phyloP scores from a whole-genome alignment of 2,113 vertebrate species.

The Urocolius indicus region DNA sequence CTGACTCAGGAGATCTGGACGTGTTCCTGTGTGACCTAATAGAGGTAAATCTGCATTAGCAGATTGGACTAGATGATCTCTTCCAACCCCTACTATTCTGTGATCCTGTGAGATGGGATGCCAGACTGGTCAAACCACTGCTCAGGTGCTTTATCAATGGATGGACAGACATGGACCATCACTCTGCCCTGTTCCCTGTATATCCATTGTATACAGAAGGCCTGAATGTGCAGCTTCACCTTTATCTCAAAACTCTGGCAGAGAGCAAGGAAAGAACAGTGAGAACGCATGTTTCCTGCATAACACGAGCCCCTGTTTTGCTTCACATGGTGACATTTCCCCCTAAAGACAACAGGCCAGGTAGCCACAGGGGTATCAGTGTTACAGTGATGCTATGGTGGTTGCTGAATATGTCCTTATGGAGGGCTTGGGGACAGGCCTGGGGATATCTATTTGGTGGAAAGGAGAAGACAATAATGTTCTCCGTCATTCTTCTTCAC shows the following conservation, averaged over 20 bases:
- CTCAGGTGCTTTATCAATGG: background rate
- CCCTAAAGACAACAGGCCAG: background rate
- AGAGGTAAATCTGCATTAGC: no score
- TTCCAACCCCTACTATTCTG: no score
- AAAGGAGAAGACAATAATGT: background rate
- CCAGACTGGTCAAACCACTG: background rate
- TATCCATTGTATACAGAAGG: background rate
- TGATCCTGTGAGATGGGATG: background rate
- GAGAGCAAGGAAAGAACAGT: background rate
- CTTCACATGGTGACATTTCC: background rate
- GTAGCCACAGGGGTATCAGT: background rate
- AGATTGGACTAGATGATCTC: no score
- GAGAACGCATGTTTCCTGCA: background rate
- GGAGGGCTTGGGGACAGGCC: background rate
- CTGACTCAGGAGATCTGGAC: background rate
- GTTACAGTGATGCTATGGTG: background rate
- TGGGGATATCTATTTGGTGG: accelerated
- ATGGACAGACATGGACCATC: background rate
- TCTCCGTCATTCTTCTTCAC: background rate
- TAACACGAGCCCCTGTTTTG: background rate
- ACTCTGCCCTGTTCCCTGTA: background rate
- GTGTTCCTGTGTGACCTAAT: no score
- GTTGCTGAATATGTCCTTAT: background rate
- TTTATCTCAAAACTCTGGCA: background rate
- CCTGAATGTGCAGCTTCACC: accelerated